Evolutionary conservation across 1,140 invertebrate species (phyloP).

Genomic region (Doryteuthis pealeii): DNA sequence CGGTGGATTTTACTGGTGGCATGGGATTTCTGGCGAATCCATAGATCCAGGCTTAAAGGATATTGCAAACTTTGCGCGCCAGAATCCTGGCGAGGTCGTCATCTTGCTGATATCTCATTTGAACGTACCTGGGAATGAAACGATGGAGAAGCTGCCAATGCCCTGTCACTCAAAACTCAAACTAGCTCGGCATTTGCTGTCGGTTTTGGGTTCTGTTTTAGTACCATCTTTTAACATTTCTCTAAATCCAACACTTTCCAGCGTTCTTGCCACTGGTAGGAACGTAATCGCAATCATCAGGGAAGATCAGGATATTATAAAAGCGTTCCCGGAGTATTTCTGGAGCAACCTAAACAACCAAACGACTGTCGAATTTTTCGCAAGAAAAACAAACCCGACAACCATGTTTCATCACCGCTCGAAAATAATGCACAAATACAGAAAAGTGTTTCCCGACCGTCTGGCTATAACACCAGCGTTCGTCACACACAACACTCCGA

Average conservation of each 20-base stretch:
- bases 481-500: neutral
- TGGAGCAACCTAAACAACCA: neutral
- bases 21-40: neutral
- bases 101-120: neutral
- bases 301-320: neutral
- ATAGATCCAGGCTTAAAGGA: neutral
- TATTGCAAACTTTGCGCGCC: neutral
- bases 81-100: neutral
- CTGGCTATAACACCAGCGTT: neutral
- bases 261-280: neutral
- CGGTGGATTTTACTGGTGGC: conserved; percentile 5
- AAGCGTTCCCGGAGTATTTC: conserved; percentile 3
- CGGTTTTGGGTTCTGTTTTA: neutral
- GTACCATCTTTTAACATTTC: neutral
- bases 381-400: neutral
- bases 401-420: neutral
- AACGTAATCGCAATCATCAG: neutral
- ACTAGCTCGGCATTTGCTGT: neutral
- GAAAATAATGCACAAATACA: neutral
- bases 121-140: neutral
- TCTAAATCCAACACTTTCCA: neutral
- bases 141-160: neutral
- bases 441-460: neutral
- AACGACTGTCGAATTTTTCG: neutral
- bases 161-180: neutral